phyloP scores from a whole-genome alignment of 2,797 vertebrate species.

The Cynopterus sphinx region DNA sequence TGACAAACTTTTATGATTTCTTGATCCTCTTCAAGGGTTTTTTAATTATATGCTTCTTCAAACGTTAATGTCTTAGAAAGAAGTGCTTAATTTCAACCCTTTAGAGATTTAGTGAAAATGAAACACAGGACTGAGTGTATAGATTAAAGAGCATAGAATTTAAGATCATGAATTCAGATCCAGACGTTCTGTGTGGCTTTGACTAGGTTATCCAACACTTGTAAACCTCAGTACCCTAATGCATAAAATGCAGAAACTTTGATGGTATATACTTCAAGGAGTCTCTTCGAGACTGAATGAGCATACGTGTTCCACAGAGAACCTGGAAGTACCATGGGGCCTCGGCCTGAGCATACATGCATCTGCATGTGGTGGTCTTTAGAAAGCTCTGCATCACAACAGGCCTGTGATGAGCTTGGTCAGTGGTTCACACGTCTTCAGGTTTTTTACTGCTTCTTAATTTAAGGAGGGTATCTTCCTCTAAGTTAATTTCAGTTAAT shows the following conservation, averaged over 20 bases:
- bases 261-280: background rate
- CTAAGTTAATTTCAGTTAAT: background rate
- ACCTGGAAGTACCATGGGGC: background rate
- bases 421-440: background rate
- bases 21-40: background rate
- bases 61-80: background rate
- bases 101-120: background rate
- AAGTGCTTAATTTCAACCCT: background rate
- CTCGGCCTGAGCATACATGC: background rate
- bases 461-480: background rate
- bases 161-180: background rate
- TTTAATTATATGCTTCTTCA: background rate
- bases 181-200: background rate
- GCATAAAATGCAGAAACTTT: background rate
- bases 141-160: background rate
- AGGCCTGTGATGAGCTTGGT: background rate
- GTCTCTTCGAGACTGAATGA: background rate
- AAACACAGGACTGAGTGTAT: background rate
- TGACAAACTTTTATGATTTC: background rate
- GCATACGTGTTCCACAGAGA: background rate
- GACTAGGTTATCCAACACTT: background rate
- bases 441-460: background rate
- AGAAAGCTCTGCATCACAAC: rapidly evolving
- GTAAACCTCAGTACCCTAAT: background rate
- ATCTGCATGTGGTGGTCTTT: rapidly evolving